Conservation (phyloP, 2,888 invertebrate genomes). For the Neria commutata region DNA sequence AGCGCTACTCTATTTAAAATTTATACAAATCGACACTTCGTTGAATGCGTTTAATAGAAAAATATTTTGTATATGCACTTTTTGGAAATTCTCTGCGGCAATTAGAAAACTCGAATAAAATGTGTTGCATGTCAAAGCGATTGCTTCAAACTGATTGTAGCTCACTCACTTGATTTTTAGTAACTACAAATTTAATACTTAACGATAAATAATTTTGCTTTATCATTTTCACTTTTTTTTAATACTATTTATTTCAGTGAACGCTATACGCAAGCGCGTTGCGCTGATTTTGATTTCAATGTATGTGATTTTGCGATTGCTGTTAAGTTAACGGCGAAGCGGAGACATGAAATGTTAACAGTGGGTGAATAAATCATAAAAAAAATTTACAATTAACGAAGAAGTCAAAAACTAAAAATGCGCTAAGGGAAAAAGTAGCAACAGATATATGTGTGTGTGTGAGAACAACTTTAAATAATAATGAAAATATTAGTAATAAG, state of each 20-base stretch:
- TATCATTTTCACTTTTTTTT: constrained; percentile 36
- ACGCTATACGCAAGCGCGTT: neutral
- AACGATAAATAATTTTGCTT: constrained; percentile 23
- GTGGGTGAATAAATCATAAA: neutral
- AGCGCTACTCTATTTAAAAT: no score
- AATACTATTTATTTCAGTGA: constrained; percentile 43
- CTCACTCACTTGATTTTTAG: constrained; percentile 13
- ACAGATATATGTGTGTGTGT: neutral
- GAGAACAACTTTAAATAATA: neutral
- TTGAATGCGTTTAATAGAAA: constrained; percentile 34
- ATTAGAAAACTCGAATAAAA: constrained; percentile 36
- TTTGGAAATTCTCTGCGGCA: constrained; percentile 41
- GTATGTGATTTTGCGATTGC: neutral
- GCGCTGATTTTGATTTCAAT: neutral
- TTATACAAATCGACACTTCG: no score
- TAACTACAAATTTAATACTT: constrained; percentile 41
- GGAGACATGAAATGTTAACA: no score
- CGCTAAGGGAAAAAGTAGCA: no score
- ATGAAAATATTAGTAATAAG: neutral
- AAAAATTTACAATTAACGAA: no score
- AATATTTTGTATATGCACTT: constrained; percentile 40
- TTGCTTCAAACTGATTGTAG: constrained; percentile 15
- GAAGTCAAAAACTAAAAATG: no score
- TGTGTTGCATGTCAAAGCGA: constrained; percentile 27
- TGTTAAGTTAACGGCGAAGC: no score